These are phyloP conservation scores for Poecilus cupreus DNA, from an alignment of 2,888 invertebrate species.

Conservation along the genomic window DNA sequence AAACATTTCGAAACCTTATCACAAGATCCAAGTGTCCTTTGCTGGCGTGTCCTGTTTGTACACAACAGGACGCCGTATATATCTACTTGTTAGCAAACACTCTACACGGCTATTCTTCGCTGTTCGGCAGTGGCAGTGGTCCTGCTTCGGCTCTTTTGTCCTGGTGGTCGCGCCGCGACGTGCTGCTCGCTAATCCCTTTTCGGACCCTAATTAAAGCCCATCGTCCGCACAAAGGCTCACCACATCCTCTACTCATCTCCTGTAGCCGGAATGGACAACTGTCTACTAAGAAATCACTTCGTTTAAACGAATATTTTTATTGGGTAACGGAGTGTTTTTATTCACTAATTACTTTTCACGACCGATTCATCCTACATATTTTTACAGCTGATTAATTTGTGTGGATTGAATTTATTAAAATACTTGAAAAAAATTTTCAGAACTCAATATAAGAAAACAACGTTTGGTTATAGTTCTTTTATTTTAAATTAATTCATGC, in stretches of 20 bases:
- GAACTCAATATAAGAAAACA: too few relatives aligned
- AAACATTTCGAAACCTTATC: conserved; percentile 38
- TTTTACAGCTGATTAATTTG: too few relatives aligned
- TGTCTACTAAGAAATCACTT: not conserved
- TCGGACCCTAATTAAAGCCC: conserved; percentile 44
- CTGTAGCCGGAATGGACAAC: not conserved
- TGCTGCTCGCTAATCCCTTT: conserved; percentile 40
- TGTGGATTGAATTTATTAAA: too few relatives aligned
- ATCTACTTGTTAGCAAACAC: conserved; percentile 41
- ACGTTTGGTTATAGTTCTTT: too few relatives aligned
- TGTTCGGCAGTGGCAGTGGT: not conserved
- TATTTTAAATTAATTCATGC: too few relatives aligned
- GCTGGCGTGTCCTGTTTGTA: conserved; percentile 1
- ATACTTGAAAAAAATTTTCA: too few relatives aligned
- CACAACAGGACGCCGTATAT: conserved; percentile 1
- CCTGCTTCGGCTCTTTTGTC: conserved; percentile 6
- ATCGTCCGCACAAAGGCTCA: not conserved
- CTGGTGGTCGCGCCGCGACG: not conserved
- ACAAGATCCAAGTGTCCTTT: conserved; percentile 37
- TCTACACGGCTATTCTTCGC: conserved; percentile 27
- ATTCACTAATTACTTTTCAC: too few relatives aligned
- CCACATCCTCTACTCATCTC: not conserved
- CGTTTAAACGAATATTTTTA: conserved; percentile 11
- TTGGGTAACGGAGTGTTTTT: not conserved
- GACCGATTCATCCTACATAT: too few relatives aligned